phyloP scores from a whole-genome alignment of 1,140 invertebrate genomes.

The Pararge aegeria region DNA sequence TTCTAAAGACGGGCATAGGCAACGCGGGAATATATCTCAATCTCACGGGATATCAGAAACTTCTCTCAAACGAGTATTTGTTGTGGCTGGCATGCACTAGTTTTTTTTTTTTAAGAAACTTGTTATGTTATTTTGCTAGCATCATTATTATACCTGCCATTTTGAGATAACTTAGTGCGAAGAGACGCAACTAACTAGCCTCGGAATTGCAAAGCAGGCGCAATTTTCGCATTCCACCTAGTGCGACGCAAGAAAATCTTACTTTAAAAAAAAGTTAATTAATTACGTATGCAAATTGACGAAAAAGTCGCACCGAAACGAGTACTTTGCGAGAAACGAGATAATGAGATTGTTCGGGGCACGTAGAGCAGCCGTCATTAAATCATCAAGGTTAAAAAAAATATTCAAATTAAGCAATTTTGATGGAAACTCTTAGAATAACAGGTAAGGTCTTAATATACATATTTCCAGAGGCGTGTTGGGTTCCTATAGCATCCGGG shows the following conservation, averaged over 20 bases:
- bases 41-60: no score
- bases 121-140: slow-evolving; percentile 1
- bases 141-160: no score
- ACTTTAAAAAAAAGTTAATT: slow-evolving; percentile 62
- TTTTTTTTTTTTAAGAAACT: slow-evolving; percentile 3
- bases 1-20: no score
- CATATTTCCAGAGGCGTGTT: not conserved
- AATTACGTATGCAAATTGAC: slow-evolving; percentile 71
- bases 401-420: slow-evolving; percentile 30
- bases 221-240: slow-evolving; percentile 44
- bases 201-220: slow-evolving; percentile 31
- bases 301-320: slow-evolving; percentile 52
- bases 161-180: slow-evolving; percentile 17
- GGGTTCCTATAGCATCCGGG: no score
- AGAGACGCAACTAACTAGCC: slow-evolving; percentile 30
- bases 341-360: slow-evolving; percentile 64
- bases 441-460: not conserved
- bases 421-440: slow-evolving; percentile 4
- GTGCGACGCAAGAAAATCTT: slow-evolving; percentile 47
- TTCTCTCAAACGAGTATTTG: no score
- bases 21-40: no score
- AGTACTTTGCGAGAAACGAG: slow-evolving; percentile 31
- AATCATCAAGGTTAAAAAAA: slow-evolving; percentile 60
- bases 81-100: no score
- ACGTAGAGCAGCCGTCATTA: slow-evolving; percentile 52